Evolutionary conservation across 1,140 invertebrate species (phyloP).

Genomic region (Gryllus bimaculatus): DNA sequence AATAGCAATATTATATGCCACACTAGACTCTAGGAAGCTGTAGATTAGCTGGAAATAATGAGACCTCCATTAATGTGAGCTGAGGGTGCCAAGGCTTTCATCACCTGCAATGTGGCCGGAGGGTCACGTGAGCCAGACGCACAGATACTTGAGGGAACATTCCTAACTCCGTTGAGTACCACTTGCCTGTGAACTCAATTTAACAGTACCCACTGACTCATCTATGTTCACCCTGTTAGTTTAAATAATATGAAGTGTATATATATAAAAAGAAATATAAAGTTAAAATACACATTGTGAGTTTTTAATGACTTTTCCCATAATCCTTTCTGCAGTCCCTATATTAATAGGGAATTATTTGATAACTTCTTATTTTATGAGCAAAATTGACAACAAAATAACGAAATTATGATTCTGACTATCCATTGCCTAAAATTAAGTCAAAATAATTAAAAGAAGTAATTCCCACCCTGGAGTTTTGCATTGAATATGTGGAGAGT

Average conservation of each 20-base stretch:
- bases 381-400: no score
- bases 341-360: no score
- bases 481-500: no score
- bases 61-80: slow-evolving; percentile 6
- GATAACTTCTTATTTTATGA: no score
- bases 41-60: slow-evolving; percentile 11
- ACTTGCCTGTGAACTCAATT: slow-evolving; percentile 2
- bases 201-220: slow-evolving; percentile 6
- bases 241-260: slow-evolving; percentile 14
- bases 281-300: neutral
- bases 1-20: slow-evolving; percentile 3
- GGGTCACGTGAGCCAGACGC: slow-evolving; percentile 1
- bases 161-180: slow-evolving; percentile 2
- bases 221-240: slow-evolving; percentile 14
- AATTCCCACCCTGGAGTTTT: no score
- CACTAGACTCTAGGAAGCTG: neutral
- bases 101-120: neutral
- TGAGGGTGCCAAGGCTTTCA: neutral
- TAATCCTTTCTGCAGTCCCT: neutral
- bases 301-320: neutral
- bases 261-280: slow-evolving; percentile 15
- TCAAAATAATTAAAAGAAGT: no score
- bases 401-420: no score
- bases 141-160: slow-evolving; percentile 9
- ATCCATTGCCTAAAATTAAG: no score